These are phyloP conservation scores for Heterochromis multidens DNA, from an alignment of 2,113 vertebrate genomes.

Conservation along the genomic window DNA sequence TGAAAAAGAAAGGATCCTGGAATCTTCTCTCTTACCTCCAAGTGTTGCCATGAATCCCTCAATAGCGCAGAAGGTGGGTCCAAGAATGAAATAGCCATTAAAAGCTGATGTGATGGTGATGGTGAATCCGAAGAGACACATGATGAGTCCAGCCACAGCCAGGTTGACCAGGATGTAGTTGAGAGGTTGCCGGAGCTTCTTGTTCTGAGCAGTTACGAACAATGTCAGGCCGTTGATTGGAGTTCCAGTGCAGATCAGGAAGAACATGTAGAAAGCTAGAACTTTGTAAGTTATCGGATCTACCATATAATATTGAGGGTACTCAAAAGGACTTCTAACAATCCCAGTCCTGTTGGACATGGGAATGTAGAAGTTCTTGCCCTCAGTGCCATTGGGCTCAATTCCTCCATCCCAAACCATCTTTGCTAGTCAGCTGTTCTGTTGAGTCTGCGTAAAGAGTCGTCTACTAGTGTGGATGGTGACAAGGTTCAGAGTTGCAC, in stretches of 20 bases:
- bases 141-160: slow-evolving; percentile 68
- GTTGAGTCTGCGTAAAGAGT: slow-evolving; percentile 12
- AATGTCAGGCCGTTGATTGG: slow-evolving; percentile 81
- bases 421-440: slow-evolving; percentile 33
- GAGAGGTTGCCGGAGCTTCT: slow-evolving; percentile 80
- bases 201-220: slow-evolving; percentile 78
- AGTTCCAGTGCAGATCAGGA: slow-evolving; percentile 78
- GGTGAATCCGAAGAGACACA: slow-evolving; percentile 78
- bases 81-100: slow-evolving; percentile 77
- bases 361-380: slow-evolving; percentile 83
- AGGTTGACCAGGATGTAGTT: slow-evolving; percentile 72
- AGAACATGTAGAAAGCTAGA: slow-evolving; percentile 79
- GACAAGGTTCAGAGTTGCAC: neutral
- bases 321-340: slow-evolving; percentile 80
- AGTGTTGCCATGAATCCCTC: slow-evolving; percentile 80
- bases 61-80: slow-evolving; percentile 55
- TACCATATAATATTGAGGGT: slow-evolving; percentile 79
- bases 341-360: slow-evolving; percentile 83
- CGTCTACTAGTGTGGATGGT: neutral
- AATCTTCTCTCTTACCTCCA: slow-evolving; percentile 61
- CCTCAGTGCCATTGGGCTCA: slow-evolving; percentile 78
- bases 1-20: neutral
- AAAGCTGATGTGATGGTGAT: slow-evolving; percentile 74
- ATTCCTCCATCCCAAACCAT: slow-evolving; percentile 19
- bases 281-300: slow-evolving; percentile 66